A percentile compares a stretch with the other conserved stretches of the same genome.
These are phyloP conservation scores for Stichodactyla helianthus DNA, from an alignment of 64 coral and sea anemone species.

Conservation along the genomic window DNA sequence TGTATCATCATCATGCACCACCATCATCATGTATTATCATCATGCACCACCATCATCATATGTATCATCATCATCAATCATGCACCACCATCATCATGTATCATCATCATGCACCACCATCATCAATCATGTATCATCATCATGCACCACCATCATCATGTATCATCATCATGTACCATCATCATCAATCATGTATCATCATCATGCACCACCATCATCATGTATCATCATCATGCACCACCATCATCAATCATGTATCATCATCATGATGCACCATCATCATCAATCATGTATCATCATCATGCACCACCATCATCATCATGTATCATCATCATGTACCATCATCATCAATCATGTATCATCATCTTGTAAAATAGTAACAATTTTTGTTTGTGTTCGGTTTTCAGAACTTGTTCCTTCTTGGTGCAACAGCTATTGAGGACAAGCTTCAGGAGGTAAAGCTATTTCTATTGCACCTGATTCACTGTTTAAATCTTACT, in stretches of 20 bases:
- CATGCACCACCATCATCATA: not conserved
- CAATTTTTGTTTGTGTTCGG: not conserved
- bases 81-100: not conserved
- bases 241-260: not conserved
- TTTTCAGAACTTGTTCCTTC: conserved; percentile 87
- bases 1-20: not conserved
- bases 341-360: not conserved
- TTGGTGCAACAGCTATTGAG: conserved; percentile 97
- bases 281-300: not conserved
- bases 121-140: not conserved
- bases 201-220: not conserved
- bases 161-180: not conserved
- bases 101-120: not conserved
- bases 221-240: not conserved
- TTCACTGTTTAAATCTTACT: not conserved
- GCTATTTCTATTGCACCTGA: not conserved
- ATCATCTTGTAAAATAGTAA: not conserved
- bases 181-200: not conserved
- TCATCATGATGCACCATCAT: not conserved
- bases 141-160: not conserved
- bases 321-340: not conserved
- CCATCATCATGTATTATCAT: not conserved
- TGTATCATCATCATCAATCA: no score
- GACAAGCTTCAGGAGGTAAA: conserved; percentile 91
- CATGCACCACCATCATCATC: not conserved